A percentile compares a stretch with the other conserved stretches of the same genome.
phyloP scores from a whole-genome alignment of 2,888 invertebrate species.

The Leistus spinibarbis region DNA sequence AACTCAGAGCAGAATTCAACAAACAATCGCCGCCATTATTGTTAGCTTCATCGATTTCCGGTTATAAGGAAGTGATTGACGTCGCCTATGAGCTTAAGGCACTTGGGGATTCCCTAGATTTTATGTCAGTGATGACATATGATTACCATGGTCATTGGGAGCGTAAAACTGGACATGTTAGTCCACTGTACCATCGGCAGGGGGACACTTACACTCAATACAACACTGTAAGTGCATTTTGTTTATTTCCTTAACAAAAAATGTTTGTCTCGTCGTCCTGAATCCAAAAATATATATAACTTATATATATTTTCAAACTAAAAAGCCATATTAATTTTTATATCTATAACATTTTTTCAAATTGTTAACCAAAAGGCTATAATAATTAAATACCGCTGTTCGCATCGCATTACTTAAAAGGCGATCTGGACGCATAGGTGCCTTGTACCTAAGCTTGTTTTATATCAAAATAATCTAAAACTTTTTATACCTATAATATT shows the following conservation, averaged over 20 bases:
- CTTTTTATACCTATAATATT: too few species aligned
- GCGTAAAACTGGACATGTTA: conserved; percentile 76
- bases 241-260: conserved; percentile 5
- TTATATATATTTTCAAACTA: too few species aligned
- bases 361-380: too few species aligned
- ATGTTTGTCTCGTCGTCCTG: too few species aligned
- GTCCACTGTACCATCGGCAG: conserved; percentile 71
- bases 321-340: too few species aligned
- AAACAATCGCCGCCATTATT: conserved; percentile 70
- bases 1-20: conserved; percentile 68
- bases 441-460: too few species aligned
- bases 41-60: conserved; percentile 83
- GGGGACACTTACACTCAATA: conserved; percentile 77
- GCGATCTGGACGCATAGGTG: too few species aligned
- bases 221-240: conserved; percentile 68
- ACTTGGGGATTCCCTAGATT: conserved; percentile 74
- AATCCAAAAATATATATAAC: too few species aligned
- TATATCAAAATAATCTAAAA: too few species aligned
- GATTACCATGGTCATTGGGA: conserved; percentile 94
- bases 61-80: conserved; percentile 89
- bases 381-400: too few species aligned
- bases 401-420: too few species aligned
- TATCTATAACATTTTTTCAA: too few species aligned
- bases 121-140: conserved; percentile 85
- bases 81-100: conserved; percentile 79